A percentile compares a stretch with the other conserved stretches of the same genome.
phyloP scores from a whole-genome alignment of 2,888 invertebrate species.

The Petrolisthes cinctipes region DNA sequence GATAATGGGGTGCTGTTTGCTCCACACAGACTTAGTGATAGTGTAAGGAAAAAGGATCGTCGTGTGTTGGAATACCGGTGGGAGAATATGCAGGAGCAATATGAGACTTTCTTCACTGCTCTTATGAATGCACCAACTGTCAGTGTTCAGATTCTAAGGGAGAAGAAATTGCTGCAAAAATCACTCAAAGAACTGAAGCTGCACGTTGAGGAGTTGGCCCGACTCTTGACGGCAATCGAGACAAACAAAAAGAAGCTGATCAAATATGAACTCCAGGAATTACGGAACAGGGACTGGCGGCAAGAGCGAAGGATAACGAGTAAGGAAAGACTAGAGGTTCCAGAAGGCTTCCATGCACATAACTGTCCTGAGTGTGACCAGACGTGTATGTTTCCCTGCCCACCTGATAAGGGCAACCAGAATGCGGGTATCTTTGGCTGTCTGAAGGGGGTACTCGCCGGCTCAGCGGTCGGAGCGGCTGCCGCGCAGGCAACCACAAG shows the following conservation, averaged over 20 bases:
- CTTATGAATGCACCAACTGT: constrained; percentile 27
- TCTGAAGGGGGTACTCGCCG: constrained; percentile 9
- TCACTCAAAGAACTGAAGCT: constrained; percentile 3
- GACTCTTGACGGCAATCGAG: constrained; percentile 34
- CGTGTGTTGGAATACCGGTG: constrained; percentile 23
- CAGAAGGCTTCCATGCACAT: constrained; percentile 43
- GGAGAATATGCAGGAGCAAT: constrained; percentile 34
- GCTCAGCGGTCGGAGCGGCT: constrained; percentile 10
- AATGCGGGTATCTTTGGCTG: constrained; percentile 36
- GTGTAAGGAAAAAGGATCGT: not conserved
- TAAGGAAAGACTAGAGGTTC: not conserved
- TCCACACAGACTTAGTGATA: not conserved
- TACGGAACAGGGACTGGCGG: constrained; percentile 27
- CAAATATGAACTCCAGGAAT: constrained; percentile 47
- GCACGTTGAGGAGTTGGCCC: constrained; percentile 31
- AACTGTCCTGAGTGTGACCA: constrained; percentile 36
- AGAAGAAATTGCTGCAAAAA: constrained; percentile 34
- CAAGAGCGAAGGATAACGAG: constrained; percentile 13
- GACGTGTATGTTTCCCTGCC: constrained; percentile 39
- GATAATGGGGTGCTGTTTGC: constrained; percentile 41
- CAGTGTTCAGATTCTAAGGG: constrained; percentile 24
- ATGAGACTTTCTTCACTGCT: constrained; percentile 20
- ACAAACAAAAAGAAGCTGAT: constrained; percentile 30
- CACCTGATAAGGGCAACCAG: not conserved
- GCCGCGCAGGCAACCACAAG: constrained; percentile 1